phyloP scores from a whole-genome alignment of 2,113 vertebrate genomes.

The Emydocephalus ijimae region DNA sequence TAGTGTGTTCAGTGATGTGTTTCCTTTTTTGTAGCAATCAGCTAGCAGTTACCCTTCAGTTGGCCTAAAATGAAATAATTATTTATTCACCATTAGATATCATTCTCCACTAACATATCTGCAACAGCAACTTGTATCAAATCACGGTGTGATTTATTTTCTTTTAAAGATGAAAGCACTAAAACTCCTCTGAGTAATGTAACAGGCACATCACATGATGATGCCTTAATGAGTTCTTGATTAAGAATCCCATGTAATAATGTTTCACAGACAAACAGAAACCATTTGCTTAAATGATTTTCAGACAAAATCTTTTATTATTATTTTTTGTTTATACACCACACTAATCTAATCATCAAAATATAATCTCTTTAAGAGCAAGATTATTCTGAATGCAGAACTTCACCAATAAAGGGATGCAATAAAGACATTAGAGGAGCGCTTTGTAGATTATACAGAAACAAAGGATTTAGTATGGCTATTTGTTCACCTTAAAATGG shows the following conservation, averaged over 20 bases:
- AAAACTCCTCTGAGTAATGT: conserved; percentile 70
- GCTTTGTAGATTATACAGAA: neutral
- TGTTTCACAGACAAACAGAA: conserved; percentile 68
- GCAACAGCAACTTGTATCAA: conserved; percentile 62
- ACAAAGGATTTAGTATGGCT: neutral
- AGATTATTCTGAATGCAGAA: conserved; percentile 55
- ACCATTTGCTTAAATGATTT: conserved; percentile 63
- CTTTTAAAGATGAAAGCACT: conserved; percentile 74
- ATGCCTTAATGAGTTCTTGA: conserved; percentile 68
- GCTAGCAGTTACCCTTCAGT: neutral
- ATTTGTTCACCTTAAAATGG: neutral
- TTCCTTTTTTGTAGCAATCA: neutral
- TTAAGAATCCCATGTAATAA: conserved; percentile 71
- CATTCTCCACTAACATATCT: neutral
- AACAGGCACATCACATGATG: conserved; percentile 68
- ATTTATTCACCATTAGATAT: neutral
- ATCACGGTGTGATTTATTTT: conserved; percentile 65
- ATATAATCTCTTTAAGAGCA: conserved; percentile 59
- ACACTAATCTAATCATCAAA: conserved; percentile 65
- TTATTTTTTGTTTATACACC: conserved; percentile 34
- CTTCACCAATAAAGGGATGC: neutral
- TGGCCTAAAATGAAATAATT: neutral
- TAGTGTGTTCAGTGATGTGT: neutral
- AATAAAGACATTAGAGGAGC: conserved; percentile 40
- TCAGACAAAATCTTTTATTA: conserved; percentile 65